These are phyloP conservation scores for Nematostella vectensis DNA, from an alignment of 92 coral and sea anemone genomes.

Conservation along the genomic window DNA sequence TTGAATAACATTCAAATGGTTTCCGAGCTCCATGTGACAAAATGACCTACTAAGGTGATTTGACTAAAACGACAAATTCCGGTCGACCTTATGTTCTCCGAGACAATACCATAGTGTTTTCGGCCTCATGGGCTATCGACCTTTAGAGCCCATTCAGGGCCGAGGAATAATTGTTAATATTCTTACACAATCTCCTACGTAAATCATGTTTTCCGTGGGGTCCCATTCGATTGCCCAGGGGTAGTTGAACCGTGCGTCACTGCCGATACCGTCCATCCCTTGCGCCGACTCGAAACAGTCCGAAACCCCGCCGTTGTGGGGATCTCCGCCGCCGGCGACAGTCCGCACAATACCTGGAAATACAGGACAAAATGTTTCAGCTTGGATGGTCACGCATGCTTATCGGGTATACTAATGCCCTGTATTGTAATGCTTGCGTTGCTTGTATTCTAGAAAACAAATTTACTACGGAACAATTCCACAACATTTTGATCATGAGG, in stretches of 20 bases:
- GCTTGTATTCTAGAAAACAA: no score
- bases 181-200: background rate
- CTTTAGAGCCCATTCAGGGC: background rate
- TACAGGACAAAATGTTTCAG: no score
- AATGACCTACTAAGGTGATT: background rate
- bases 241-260: slow-evolving; percentile 64
- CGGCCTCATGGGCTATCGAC: background rate
- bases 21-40: no score
- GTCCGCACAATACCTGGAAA: slow-evolving; percentile 55
- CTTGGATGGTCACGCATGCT: no score
- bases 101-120: background rate
- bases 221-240: slow-evolving; percentile 82
- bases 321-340: slow-evolving; percentile 67
- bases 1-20: no score
- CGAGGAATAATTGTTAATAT: background rate
- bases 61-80: background rate
- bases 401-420: no score
- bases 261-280: slow-evolving; percentile 50
- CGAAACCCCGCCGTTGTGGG: slow-evolving; percentile 51
- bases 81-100: background rate
- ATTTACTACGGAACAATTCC: no score
- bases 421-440: no score
- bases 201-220: no score
- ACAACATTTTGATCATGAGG: no score
- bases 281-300: slow-evolving; percentile 49